A percentile compares a stretch with the other conserved stretches of the same genome.
Conservation (phyloP, 2,888 invertebrate genomes). For the Troilus luridus region DNA sequence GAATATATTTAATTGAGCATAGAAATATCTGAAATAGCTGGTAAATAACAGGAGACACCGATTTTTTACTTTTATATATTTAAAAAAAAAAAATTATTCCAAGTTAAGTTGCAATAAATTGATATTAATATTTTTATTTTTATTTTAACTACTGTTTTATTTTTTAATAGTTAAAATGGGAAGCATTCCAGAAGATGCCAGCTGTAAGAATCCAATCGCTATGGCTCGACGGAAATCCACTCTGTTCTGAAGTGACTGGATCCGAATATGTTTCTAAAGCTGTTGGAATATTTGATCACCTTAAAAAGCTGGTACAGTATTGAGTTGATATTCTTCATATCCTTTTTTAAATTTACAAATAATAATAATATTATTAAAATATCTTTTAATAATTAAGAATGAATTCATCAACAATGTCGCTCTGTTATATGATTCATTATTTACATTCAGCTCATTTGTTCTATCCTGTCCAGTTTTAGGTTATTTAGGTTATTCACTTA, state of each 20-base stretch:
- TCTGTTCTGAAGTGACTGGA: slow-evolving; percentile 27
- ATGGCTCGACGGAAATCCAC: slow-evolving; percentile 60
- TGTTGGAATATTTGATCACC: slow-evolving; percentile 11
- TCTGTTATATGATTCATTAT: too few species aligned
- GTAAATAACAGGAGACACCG: too few species aligned
- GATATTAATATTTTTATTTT: neutral
- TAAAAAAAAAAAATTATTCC: too few species aligned
- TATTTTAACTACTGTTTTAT: neutral
- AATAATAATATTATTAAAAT: neutral
- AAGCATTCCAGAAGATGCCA: slow-evolving; percentile 5
- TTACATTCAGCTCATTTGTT: too few species aligned
- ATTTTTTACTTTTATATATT: too few species aligned
- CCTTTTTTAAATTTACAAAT: neutral
- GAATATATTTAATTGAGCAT: too few species aligned
- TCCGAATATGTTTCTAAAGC: slow-evolving; percentile 42
- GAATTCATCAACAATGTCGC: too few species aligned
- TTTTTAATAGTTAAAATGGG: slow-evolving; percentile 54
- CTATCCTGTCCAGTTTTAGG: too few species aligned
- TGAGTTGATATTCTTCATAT: neutral
- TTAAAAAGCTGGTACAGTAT: slow-evolving; percentile 33
- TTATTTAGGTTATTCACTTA: too few species aligned
- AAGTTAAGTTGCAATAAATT: neutral
- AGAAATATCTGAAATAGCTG: too few species aligned
- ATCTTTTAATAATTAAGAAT: neutral
- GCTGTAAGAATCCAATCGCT: slow-evolving; percentile 19